Evolutionary conservation across 2,888 invertebrate species (phyloP).

Genomic region (Drosophila trichaetosa): DNA sequence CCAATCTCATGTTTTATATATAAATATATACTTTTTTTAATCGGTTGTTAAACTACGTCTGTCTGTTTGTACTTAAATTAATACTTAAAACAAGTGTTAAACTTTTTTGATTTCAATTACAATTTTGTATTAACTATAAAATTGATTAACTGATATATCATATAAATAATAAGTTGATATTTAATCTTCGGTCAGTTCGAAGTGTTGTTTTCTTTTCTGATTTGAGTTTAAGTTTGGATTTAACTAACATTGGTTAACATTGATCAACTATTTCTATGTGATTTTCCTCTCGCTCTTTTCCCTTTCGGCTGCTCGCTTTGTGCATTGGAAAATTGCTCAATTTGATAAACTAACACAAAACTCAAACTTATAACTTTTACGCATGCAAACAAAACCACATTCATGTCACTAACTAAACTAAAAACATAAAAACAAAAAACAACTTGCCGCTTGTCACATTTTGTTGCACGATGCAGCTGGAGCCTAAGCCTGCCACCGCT

Average conservation of each 20-base stretch:
- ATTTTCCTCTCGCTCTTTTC: slow-evolving; percentile 38
- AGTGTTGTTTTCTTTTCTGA: slow-evolving; percentile 29
- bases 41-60: neutral
- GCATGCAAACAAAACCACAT: slow-evolving; percentile 52
- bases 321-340: slow-evolving; percentile 37
- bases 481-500: slow-evolving; percentile 86
- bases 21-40: neutral
- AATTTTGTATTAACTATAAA: neutral
- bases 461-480: slow-evolving; percentile 54
- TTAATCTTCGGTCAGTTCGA: neutral
- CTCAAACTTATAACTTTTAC: slow-evolving; percentile 28
- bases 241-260: slow-evolving; percentile 48
- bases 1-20: neutral
- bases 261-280: slow-evolving; percentile 26
- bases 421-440: slow-evolving; percentile 20
- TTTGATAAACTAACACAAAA: slow-evolving; percentile 26
- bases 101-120: too few relatives aligned
- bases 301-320: slow-evolving; percentile 48
- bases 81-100: neutral
- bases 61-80: neutral
- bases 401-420: slow-evolving; percentile 55
- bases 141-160: neutral
- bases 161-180: neutral
- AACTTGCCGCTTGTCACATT: slow-evolving; percentile 8
- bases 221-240: slow-evolving; percentile 6